A percentile compares a stretch with the other conserved stretches of the same genome.
phyloP scores from a whole-genome alignment of 2,113 vertebrate species.

The Rissa tridactyla region DNA sequence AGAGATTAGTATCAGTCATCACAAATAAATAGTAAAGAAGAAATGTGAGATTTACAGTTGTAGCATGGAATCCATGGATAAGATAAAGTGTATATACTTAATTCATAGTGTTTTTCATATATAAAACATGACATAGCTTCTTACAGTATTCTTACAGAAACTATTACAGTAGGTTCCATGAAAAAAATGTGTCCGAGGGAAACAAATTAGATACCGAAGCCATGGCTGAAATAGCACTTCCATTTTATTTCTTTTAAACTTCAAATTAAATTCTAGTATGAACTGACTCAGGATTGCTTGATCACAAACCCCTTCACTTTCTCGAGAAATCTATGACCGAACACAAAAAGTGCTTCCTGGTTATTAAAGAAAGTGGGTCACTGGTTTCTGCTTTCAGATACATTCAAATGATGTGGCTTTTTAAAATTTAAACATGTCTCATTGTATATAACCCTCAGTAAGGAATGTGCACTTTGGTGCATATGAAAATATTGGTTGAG shows the following conservation, averaged over 20 bases:
- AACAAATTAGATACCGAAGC: background rate
- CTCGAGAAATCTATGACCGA: background rate
- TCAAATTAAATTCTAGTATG: background rate
- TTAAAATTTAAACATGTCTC: conserved; percentile 9
- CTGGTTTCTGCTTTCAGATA: background rate
- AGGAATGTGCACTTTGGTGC: conserved; percentile 11
- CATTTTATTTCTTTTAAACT: background rate
- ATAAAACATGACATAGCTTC: background rate
- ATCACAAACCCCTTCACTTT: background rate
- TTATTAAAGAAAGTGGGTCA: background rate
- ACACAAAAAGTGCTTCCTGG: background rate
- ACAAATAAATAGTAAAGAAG: background rate
- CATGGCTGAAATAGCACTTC: background rate
- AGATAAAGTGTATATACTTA: background rate
- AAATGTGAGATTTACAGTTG: background rate
- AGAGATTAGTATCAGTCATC: background rate
- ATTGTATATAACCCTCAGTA: background rate
- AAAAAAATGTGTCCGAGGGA: background rate
- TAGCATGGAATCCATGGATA: background rate
- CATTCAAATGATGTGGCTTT: background rate
- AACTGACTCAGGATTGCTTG: background rate
- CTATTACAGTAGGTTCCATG: background rate
- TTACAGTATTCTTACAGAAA: background rate
- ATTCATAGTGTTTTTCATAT: background rate
- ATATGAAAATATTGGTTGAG: conserved; percentile 45